Base-by-base conservation (phyloP, 2,888 invertebrate genomes). In the Galerucella nymphaeae region DNA sequence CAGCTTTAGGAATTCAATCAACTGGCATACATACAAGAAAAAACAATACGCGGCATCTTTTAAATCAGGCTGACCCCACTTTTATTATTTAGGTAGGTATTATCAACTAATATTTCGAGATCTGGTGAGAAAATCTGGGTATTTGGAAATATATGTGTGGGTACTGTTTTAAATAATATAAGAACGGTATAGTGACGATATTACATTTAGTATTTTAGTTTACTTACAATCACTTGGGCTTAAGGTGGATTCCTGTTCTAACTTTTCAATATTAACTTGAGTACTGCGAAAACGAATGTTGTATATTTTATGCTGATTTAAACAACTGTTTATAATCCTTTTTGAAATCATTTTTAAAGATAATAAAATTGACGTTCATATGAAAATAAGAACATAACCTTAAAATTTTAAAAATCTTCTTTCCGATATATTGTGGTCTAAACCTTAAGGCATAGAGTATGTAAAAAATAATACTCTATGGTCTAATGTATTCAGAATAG, bases 191-290 rank as follows among this genome's bases (percentile, higher is more conserved):
- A 48, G n/a, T n/a, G 4, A 14, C n/a, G 6, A 48, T n/a, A 14
- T n/a, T 48, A 53, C 9, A 16, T n/a, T n/a, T n/a, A n/a, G n/a
- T n/a, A n/a, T 16, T 53, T 53, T 10, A 10, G 16, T n/a, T 16
- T 42, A 73, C 73, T 73, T 77, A 83, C 83, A 79, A 72, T 83
- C 81, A 55, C 59, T 58, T 11, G 77, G 70, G 45, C 69, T 67
- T 30, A 61, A 38, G 42, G 75, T 58, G 42, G 80, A 78, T 68
- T 85, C 84, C 71, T 80, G 48, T 77, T 84, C 85, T 42, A 85
- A 74, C 76, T 83, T 82, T 77, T 83, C 80, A 50, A 85, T 80
- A 71, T 83, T 81, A 20, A 83, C 63, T 9, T 81, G 59, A 65
- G 81, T 72, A 66, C 78, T 78, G 63, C 76, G 77, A 66, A 67